Base-by-base conservation (phyloP, 1,140 invertebrate species). In the Ostrea denselamellosa region DNA sequence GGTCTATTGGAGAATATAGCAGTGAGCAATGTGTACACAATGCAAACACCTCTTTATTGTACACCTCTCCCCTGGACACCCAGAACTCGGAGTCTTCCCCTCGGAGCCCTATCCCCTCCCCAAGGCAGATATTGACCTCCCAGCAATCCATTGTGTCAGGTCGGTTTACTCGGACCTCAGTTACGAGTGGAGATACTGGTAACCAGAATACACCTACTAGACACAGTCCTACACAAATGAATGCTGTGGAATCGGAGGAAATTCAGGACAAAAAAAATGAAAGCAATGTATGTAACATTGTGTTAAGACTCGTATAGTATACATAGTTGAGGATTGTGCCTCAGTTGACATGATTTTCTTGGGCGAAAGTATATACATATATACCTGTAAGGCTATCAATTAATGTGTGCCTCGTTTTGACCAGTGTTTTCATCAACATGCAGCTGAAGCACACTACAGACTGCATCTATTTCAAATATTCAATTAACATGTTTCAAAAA, bases 131-230 rank as follows among this genome's bases (percentile, higher is more conserved):
- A 25, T 10, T 77, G 68, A 77, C 68, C 5, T 77, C 68, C 12
- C 68, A 77, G 28, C 68, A 77, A 25, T 77, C 68, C 25, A 77
- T 77, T 28, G 68, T 77, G 22, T 77, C 68, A 14, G 68, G 68
- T 14, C 9, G 68, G 3, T 77, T 77, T 34, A 77, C 68, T 14
- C 68, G 68, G 25, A 77, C 68, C 14, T 77, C 68, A 2, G 25
- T 28, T 25, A 17, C 25, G 9, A 77, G 68, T 10, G 68, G 68
- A 14, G 68, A 77, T 5, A 71, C 65, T 25, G 65, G 19, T 10
- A 25, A 77, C 28, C 25, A 28, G 8, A 17, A 12, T 9, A 77
- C 22, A 1, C 68, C 68, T 9, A 28, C 25, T 28, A 25, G 68
- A 77, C 22, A 12, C 68, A 77, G 68, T 77, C 68, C 68, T 34